Base-by-base conservation (phyloP, 2,113 vertebrate genomes). In the Vulpes vulpes region DNA sequence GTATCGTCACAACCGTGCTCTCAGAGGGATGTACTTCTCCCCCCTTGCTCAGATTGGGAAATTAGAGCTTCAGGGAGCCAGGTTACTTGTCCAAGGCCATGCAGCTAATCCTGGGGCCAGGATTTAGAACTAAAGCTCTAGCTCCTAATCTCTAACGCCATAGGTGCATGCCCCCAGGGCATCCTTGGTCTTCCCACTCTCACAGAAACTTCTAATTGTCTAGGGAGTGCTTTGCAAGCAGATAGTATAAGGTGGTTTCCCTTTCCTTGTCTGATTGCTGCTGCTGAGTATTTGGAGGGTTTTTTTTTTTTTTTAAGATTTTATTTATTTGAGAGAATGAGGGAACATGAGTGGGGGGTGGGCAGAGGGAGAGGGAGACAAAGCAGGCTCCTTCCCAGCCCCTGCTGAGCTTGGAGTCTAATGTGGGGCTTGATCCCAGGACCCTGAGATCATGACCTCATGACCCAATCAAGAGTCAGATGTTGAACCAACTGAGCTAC, bases 1-100 rank as follows among this genome's bases (percentile, higher is more conserved):
- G 20, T 12, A 0, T n/a, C 51, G 35, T 59, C 53, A 20, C 10
- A 12, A 1, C 2, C 0, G 0, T 9, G 0, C 38, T 11, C 0
- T 32, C 11, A 27, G 62, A 19, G 8, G 15, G 19, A 3, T 22
- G 2, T 30, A 30, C 2, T 35, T 17, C 7, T 32, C 25, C 25
- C 38, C 30, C 35, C 65, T 19, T 78, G 25, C 51, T n/a, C 23
- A 55, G 35, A 27, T 11, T 22, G 55, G 15, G 55, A 78, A 55
- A 38, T 25, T 19, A 15, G n/a, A 15, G 10, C 27, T 79, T 27
- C 22, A 43, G 8, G 62, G 60, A 43, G 35, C 51, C 62, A 30
- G 2, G 27, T 11, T 78, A 7, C 51, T 65, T 23, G 27, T 20
- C 82, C 51, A 79, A 17, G 22, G 64, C 35, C n/a, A 3, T 16